These are phyloP conservation scores for Drosophila meridionalis DNA, from an alignment of 2,888 invertebrate genomes.

Conservation along the genomic window DNA sequence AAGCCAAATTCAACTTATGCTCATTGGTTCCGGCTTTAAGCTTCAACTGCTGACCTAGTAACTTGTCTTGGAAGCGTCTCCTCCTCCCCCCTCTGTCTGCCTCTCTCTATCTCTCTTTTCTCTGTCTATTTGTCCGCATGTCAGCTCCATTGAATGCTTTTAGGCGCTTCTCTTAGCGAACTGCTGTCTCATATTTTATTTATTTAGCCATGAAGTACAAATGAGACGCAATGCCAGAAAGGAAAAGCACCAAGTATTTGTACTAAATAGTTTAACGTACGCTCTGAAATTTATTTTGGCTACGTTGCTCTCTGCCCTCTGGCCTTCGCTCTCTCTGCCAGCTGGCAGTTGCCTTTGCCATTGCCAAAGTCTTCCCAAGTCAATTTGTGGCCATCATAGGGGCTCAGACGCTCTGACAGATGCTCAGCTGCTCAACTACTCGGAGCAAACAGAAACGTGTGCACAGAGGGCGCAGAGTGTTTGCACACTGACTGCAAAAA, in stretches of 20 bases:
- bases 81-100: constrained; percentile 4
- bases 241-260: constrained; percentile 50
- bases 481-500: constrained; percentile 45
- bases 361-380: constrained; percentile 55
- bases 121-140: background rate
- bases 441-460: constrained; percentile 36
- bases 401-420: constrained; percentile 18
- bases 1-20: constrained; percentile 43
- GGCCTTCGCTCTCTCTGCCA: background rate
- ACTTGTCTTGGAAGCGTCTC: constrained; percentile 1
- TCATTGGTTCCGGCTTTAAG: constrained; percentile 57
- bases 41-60: constrained; percentile 66
- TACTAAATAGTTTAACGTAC: constrained; percentile 74
- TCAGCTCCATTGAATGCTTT: constrained; percentile 15
- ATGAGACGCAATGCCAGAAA: constrained; percentile 49
- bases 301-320: constrained; percentile 8
- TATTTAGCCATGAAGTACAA: constrained; percentile 62
- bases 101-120: background rate
- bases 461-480: background rate
- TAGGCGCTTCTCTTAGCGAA: constrained; percentile 30
- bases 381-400: constrained; percentile 61
- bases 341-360: constrained; percentile 1
- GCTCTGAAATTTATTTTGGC: constrained; percentile 55
- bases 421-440: constrained; percentile 35
- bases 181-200: constrained; percentile 70